Evolutionary conservation across 2,888 invertebrate genomes (phyloP), one percentile per base, ranked within the genome.

Genomic region (Eupithecia abbreviata): DNA sequence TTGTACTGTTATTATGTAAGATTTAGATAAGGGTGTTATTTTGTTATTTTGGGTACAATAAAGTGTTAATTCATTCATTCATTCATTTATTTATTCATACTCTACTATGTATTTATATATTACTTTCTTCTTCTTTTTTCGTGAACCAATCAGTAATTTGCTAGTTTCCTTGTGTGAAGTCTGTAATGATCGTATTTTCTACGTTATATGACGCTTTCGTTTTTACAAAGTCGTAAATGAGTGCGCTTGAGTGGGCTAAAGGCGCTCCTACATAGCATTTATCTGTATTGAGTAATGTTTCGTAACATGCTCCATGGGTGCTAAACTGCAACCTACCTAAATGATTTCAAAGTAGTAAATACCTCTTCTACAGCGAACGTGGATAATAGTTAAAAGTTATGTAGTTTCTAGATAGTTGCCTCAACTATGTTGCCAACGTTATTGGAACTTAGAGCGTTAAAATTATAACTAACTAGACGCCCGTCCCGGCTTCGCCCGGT

Each of bases 141-240:
- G 12, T 5, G 9, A 58, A 10, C 10, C 10, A 58, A 3, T 10
- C 1, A 62, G 62, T 62, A 62, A 30, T 18, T 3, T 62, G 2
- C 18, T 58, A 18, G 18, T 30, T 30, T 51, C 49, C 2, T 58
- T 18, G 18, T 18, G 43, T 43, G 7, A 4, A 43, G 6, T 47
- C 9, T 47, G 62, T 30, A 18, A 30, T 62, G 62, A 30, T 62
- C 30, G 62, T 62, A 62, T 62, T 62, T 62, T 62, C 58, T 10
- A 62, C 10, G 62, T 62, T 30, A 58, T 62, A 7, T 15, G 65
- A 72, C 72, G 62, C 73, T 68, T 79, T 58, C 55, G 55, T 18
- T 73, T 73, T 74, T 67, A 76, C 67, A 78, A 70, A 79, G 71
- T 80, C 75, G 71, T 80, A 79, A 80, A 77, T 80, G 71, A 70